Base-by-base conservation (phyloP, 2,113 vertebrate species). In the Ophiodon elongatus region DNA sequence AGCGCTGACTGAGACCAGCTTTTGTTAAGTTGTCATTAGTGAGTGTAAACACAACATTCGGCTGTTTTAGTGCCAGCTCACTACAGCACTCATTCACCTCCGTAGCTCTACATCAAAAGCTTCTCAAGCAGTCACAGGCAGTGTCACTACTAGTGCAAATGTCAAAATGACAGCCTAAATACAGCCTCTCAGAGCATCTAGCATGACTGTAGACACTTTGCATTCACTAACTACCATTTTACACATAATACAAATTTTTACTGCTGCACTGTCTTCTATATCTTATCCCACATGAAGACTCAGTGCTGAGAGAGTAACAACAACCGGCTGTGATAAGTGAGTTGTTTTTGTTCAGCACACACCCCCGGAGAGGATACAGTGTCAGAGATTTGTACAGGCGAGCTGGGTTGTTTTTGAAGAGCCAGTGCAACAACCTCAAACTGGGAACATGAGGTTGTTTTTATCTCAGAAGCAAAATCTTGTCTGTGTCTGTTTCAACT, bases 291-390 rank as follows among this genome's bases (percentile, higher is more conserved):
- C 72, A 76, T 14, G 45, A 50, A 68, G 33, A 4, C 73, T 45
- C 37, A 3, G 62, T 15, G 23, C 41, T 56, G 65, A 56, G 77
- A 76, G 59, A 80, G 57, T 5, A 82, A 88, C 66, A 90, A 72
- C 71, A 68, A 69, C 80, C 23, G 68, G 43, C 63, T n/a, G 37
- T 54, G 79, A 74, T 47, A 60, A 78, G 33, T 9, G 73, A 60
- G 27, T 33, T 88, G 89, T 91, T 93, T 85, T 85, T 71, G 70
- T 81, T 76, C 83, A 27, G 37, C 68, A 82, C 82, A 10, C 85
- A 56, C 41, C 89, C 57, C 86, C 35, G 64, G 86, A 88, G 87
- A 86, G 85, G 77, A 82, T 70, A 37, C 35, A 25, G 74, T 80
- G 74, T 77, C 72, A 37, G 82, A 80, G 88, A 52, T 78, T 64